A percentile compares a stretch with the other conserved stretches of the same genome.
Evolutionary conservation across 2,113 vertebrate genomes (phyloP).

Genomic region (Australoheros scitulus): DNA sequence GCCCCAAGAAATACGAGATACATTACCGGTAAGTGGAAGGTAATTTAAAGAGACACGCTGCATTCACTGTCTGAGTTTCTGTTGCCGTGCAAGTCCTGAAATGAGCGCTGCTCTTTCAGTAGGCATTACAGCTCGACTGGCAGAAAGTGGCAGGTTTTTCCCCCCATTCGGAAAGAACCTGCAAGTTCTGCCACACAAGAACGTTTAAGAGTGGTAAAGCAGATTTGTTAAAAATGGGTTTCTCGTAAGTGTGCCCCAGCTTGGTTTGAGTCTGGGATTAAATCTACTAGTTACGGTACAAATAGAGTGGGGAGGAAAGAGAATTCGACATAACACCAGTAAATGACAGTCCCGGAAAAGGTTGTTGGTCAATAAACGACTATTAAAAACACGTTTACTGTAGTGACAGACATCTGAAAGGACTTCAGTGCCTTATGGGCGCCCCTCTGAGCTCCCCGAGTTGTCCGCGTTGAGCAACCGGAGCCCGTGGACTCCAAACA

Average conservation of each 20-base stretch:
- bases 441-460: not conserved
- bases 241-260: not conserved
- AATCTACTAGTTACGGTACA: not conserved
- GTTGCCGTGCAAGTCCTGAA: not conserved
- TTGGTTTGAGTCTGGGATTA: not conserved
- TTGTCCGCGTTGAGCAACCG: slow-evolving; percentile 14
- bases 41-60: slow-evolving; percentile 1
- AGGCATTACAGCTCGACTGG: not conserved
- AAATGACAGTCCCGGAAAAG: not conserved
- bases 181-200: not conserved
- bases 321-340: not conserved
- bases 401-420: not conserved
- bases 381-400: not conserved
- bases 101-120: not conserved
- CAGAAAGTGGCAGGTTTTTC: not conserved
- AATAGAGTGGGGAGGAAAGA: not conserved
- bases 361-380: not conserved
- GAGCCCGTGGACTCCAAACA: not conserved
- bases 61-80: not conserved
- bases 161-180: not conserved
- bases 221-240: not conserved
- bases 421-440: not conserved
- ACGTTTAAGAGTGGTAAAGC: not conserved
- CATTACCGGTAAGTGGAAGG: slow-evolving; percentile 1
- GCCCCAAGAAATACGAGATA: slow-evolving; percentile 15